Evolutionary conservation across 2,113 vertebrate genomes (phyloP).

Genomic region (Engystomops pustulosus): DNA sequence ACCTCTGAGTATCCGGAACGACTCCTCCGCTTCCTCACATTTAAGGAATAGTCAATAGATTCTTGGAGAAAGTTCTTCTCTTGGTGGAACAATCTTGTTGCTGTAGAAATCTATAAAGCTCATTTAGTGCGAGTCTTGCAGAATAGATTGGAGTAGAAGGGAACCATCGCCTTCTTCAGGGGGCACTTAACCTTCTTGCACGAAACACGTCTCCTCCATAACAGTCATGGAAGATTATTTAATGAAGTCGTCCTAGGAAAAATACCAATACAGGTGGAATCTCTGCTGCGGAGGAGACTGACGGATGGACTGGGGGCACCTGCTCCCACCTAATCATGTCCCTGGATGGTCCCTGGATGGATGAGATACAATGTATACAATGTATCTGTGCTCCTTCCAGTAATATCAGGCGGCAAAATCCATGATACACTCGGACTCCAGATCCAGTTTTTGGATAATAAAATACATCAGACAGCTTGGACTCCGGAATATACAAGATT

Average conservation of each 20-base stretch:
- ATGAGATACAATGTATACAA: too few relatives aligned
- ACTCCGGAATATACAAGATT: not conserved
- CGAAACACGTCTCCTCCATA: not conserved
- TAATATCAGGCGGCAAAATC: too few relatives aligned
- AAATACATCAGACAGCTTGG: not conserved
- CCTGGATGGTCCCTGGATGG: too few relatives aligned
- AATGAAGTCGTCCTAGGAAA: not conserved
- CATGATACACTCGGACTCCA: too few relatives aligned
- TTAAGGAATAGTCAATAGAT: not conserved
- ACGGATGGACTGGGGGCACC: too few relatives aligned
- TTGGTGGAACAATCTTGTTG: not conserved
- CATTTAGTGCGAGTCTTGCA: not conserved
- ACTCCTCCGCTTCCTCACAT: not conserved
- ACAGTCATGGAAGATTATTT: constrained; percentile 9
- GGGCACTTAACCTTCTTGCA: not conserved
- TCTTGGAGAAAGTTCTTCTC: not conserved
- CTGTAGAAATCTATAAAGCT: not conserved
- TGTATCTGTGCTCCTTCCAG: too few relatives aligned
- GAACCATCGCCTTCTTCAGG: not conserved
- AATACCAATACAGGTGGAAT: not conserved
- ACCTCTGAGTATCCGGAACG: not conserved
- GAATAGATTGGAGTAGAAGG: not conserved
- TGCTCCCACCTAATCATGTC: too few relatives aligned
- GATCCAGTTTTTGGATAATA: not conserved
- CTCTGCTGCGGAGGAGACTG: not conserved